Base-by-base conservation (phyloP, 37 sponge, comb jelly and placozoan species). In the Tethya wilhelma region DNA sequence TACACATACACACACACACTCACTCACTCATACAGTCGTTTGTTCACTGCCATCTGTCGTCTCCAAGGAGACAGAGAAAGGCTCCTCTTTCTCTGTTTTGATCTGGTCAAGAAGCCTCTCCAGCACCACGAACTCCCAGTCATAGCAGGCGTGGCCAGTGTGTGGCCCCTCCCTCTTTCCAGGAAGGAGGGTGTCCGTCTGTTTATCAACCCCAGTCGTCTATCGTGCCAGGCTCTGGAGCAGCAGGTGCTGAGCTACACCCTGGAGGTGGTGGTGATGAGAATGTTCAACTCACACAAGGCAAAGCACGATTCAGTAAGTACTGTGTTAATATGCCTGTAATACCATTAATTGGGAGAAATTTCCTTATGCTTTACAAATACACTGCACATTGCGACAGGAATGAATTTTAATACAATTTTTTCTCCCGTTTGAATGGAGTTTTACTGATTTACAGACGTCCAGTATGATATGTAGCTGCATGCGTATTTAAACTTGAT, bases 41-140 rank as follows among this genome's bases (percentile, higher is more conserved):
- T 88, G 38, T 70, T 80, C 49, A 69, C 83, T 62, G 88, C 77
- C n/a, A 28, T 88, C 30, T 55, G 82, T n/a, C 70, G 88, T 12
- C 64, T 88, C 29, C 88, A 75, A 29, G 75, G 78, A 31, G 83
- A 81, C 25, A 3, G 26, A 0, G 83, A 88, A 4, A 63, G 84
- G n/a, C 30, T 88, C 45, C 77, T 78, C 19, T 75, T 75, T 44
- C 44, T 88, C 30, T 38, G 42, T 30, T 81, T 33, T 45, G 88
- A 88, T 31, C 88, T 88, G 19, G 39, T 88, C 23, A 75, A 73
- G 38, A 81, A 81, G 45, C 84, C 88, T 11, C 69, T 76, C 44
- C n/a, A 26, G n/a, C 38, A 59, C 28, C 45, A 56, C 37, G 76
- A 88, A 60, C 44, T 77, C 1, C 71, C 59, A 1, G 43, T 77